Conservation (phyloP, 2,797 vertebrate species). For the Eremophila alpestris region DNA sequence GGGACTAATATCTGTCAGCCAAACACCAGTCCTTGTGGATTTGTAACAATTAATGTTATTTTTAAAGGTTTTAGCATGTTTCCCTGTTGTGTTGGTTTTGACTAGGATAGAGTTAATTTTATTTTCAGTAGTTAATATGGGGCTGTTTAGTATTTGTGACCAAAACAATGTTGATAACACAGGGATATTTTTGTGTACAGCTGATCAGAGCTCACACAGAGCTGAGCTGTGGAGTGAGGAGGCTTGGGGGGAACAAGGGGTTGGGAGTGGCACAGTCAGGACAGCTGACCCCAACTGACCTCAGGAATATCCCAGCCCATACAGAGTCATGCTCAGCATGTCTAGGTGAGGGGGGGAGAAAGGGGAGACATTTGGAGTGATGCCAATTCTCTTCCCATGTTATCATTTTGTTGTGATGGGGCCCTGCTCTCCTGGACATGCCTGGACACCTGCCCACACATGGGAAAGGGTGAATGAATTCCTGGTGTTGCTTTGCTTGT, state of each 20-base stretch:
- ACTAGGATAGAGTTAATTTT: neutral
- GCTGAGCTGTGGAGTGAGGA: neutral
- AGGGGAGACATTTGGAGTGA: neutral
- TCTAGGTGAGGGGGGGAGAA: neutral
- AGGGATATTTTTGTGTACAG: neutral
- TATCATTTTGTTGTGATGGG: fast-evolving
- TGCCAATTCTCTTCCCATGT: neutral
- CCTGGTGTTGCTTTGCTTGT: neutral
- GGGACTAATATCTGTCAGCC: neutral
- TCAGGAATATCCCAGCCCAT: neutral
- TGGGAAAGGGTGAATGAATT: neutral
- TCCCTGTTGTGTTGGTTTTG: neutral
- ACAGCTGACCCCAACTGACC: neutral
- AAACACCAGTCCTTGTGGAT: neutral
- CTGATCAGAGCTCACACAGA: neutral
- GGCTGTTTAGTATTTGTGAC: neutral
- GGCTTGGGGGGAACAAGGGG: too few species aligned
- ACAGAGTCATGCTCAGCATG: neutral
- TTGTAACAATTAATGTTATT: neutral
- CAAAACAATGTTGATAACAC: neutral
- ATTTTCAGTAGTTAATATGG: neutral
- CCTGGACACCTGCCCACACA: neutral
- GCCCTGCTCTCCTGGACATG: neutral
- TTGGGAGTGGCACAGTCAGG: neutral
- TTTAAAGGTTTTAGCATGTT: neutral